A percentile compares a stretch with the other conserved stretches of the same genome.
Conservation (phyloP, 2,888 invertebrate species). For the Graphium colonna region DNA sequence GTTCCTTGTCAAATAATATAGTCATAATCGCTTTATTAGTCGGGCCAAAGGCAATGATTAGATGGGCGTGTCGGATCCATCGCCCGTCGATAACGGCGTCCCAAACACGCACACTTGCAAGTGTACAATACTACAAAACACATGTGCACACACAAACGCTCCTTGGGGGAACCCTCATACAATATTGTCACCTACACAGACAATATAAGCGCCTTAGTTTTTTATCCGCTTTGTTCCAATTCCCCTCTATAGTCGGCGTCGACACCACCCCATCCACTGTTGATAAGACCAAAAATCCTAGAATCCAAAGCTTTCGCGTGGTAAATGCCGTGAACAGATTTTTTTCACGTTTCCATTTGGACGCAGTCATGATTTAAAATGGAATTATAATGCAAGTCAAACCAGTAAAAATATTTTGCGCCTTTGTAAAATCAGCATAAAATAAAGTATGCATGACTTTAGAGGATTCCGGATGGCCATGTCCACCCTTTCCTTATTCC, state of each 20-base stretch:
- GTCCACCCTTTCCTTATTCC: too few relatives aligned
- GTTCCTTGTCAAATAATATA: background rate
- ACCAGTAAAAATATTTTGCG: too few relatives aligned
- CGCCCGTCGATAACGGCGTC: constrained; percentile 58
- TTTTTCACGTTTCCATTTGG: background rate
- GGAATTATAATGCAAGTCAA: too few relatives aligned
- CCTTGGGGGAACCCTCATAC: constrained; percentile 49
- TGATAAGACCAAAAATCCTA: constrained; percentile 33
- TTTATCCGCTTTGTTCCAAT: constrained; percentile 59
- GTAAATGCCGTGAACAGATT: constrained; percentile 30
- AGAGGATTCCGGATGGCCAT: too few relatives aligned
- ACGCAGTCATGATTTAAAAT: constrained; percentile 35
- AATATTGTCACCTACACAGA: constrained; percentile 53
- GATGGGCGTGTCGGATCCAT: constrained; percentile 62
- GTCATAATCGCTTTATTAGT: constrained; percentile 6
- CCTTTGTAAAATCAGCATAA: too few relatives aligned
- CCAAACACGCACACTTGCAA: constrained; percentile 39
- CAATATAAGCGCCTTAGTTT: constrained; percentile 75
- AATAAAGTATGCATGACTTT: too few relatives aligned
- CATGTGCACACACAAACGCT: constrained; percentile 35
- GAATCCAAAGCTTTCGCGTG: constrained; percentile 35
- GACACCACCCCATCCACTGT: constrained; percentile 39
- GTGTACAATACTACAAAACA: too few relatives aligned
- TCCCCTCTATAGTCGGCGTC: constrained; percentile 46
- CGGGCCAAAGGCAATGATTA: constrained; percentile 38